Base-by-base conservation (phyloP, 2,888 invertebrate species). In the Caprella mutica region DNA sequence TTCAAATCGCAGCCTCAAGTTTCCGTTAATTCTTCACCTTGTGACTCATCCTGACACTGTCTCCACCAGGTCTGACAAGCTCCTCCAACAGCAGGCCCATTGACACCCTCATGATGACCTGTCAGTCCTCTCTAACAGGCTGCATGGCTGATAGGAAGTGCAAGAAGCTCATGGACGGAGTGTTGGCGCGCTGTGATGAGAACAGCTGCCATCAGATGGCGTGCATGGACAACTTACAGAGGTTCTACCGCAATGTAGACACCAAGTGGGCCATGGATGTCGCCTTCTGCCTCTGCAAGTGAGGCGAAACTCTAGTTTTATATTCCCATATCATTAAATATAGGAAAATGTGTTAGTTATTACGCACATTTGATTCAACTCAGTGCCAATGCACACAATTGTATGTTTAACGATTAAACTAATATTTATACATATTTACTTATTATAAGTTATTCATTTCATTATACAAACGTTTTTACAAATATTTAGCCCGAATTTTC, bases 251-350 rank as follows among this genome's bases (percentile, higher is more conserved):
- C 72, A 83, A 83, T 69, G 82, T 84, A 21, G 82, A 82, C 56
- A 83, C 85, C 66, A 83, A 82, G 67, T 84, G 87, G 81, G 88
- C 86, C 71, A 80, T 88, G 66, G 90, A 90, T 74, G 85, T 90
- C 68, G 91, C 90, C 67, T 90, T 90, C 76, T 91, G 91, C 72
- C 79, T 90, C 61, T 91, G 91, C 88, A 89, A 85, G 90, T 89
- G 75, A 82, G 85, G n/a, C n/a, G n/a, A n/a, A n/a, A n/a, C n/a
- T n/a, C n/a, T n/a, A n/a, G n/a, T n/a, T n/a, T n/a, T n/a, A n/a
- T n/a, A n/a, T n/a, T n/a, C n/a, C n/a, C n/a, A n/a, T n/a, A n/a
- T n/a, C n/a, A n/a, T n/a, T n/a, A n/a, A n/a, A n/a, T n/a, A n/a
- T n/a, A n/a, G n/a, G n/a, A n/a, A n/a, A n/a, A n/a, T n/a, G n/a